A percentile compares a stretch with the other conserved stretches of the same genome.
These are phyloP conservation scores for Pantherophis guttatus DNA, from an alignment of 2,113 vertebrate species.

Conservation along the genomic window DNA sequence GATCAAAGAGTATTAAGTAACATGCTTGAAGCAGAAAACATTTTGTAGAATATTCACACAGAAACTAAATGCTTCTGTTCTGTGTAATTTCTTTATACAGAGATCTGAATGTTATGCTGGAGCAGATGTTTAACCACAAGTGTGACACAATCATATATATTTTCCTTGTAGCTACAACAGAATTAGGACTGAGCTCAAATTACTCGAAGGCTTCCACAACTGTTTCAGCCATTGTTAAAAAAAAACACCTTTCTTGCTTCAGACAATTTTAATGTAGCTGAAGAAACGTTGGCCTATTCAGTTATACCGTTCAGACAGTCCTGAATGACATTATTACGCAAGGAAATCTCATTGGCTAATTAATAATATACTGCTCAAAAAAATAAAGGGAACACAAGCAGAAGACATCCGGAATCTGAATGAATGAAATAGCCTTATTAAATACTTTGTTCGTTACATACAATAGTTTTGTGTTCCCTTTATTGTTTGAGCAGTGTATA, in stretches of 20 bases:
- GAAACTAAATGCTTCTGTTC: slow-evolving; percentile 22
- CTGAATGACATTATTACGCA: not conserved
- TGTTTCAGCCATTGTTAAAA: not conserved
- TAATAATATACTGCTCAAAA: not conserved
- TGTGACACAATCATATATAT: not conserved
- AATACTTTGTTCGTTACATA: no score
- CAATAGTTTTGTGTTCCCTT: no score
- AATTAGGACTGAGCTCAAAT: slow-evolving; percentile 12
- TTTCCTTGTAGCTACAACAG: slow-evolving; percentile 6
- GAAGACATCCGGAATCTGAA: no score
- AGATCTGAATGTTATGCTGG: not conserved
- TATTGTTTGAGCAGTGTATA: no score
- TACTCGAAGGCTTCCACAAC: slow-evolving; percentile 3
- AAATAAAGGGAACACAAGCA: no score
- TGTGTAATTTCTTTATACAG: slow-evolving; percentile 19
- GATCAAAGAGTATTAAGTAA: slow-evolving; percentile 35
- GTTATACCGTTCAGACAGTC: not conserved
- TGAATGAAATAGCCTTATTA: no score
- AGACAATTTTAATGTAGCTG: not conserved
- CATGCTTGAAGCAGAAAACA: slow-evolving; percentile 27
- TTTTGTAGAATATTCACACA: slow-evolving; percentile 18
- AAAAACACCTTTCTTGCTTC: not conserved
- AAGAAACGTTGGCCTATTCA: not conserved
- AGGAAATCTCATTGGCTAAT: not conserved
- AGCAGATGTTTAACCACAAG: not conserved